These are phyloP conservation scores for Samia ricini DNA, from an alignment of 1,140 invertebrate species.

Conservation along the genomic window DNA sequence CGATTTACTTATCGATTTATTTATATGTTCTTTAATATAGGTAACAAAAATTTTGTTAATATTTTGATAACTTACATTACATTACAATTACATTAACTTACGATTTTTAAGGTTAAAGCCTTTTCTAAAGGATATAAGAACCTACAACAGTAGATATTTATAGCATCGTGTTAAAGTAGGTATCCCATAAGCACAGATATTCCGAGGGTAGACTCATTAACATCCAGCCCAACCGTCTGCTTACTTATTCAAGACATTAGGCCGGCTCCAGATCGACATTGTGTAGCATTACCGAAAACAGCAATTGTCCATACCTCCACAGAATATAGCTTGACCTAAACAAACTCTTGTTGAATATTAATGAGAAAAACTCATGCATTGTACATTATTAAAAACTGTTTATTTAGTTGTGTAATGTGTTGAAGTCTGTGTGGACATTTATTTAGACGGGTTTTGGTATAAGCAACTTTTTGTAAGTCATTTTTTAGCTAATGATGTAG, in stretches of 20 bases:
- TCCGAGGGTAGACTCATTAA: slow-evolving; percentile 21
- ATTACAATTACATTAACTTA: too few relatives aligned
- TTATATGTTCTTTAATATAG: too few relatives aligned
- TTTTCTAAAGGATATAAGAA: not conserved
- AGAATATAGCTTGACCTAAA: slow-evolving; percentile 29
- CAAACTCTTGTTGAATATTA: slow-evolving; percentile 37
- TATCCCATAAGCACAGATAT: slow-evolving; percentile 15
- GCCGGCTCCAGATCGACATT: slow-evolving; percentile 22
- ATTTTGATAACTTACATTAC: too few relatives aligned
- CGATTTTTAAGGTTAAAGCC: not conserved
- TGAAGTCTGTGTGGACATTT: not conserved
- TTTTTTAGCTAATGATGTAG: too few relatives aligned
- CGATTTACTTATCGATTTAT: too few relatives aligned
- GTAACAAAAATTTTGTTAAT: too few relatives aligned
- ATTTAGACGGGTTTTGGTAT: too few relatives aligned
- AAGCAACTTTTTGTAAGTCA: too few relatives aligned
- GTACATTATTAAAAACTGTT: not conserved
- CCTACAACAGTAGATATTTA: not conserved
- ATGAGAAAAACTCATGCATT: slow-evolving; percentile 14
- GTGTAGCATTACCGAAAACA: slow-evolving; percentile 23
- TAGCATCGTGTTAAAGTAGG: not conserved
- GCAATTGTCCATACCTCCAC: slow-evolving; percentile 23
- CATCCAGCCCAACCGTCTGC: slow-evolving; percentile 16
- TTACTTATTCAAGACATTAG: slow-evolving; percentile 35
- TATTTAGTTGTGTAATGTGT: not conserved